These are phyloP conservation scores for Trissolcus brochymenae DNA, from an alignment of 2,888 invertebrate species.

Conservation along the genomic window DNA sequence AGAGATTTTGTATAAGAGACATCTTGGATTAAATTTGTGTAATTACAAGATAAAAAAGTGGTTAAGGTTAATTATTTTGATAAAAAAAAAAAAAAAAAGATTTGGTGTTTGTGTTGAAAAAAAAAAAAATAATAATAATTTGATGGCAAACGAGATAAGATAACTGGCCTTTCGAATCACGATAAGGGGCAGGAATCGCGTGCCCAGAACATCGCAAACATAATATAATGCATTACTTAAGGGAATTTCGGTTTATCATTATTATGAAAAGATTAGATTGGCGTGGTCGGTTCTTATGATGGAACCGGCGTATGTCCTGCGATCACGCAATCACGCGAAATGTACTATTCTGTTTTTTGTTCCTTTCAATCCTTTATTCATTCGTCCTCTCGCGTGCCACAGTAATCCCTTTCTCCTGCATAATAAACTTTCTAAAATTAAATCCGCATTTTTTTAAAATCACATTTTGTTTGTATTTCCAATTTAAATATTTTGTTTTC, in stretches of 20 bases:
- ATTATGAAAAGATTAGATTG: conserved; percentile 33
- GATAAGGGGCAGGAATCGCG: conserved; percentile 19
- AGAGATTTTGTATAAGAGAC: too few relatives aligned
- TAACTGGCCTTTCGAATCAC: conserved; percentile 8
- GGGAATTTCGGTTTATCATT: conserved; percentile 39
- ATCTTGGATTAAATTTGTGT: too few relatives aligned
- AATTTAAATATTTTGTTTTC: not conserved
- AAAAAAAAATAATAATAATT: not conserved
- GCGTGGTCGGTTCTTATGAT: conserved; percentile 24
- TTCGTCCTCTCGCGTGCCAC: too few relatives aligned
- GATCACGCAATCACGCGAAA: conserved; percentile 39
- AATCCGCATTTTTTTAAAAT: too few relatives aligned
- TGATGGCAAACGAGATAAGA: not conserved
- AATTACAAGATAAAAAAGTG: too few relatives aligned
- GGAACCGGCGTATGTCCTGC: conserved; percentile 28
- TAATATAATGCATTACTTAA: conserved; percentile 29
- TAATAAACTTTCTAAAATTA: too few relatives aligned
- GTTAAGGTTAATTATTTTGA: too few relatives aligned
- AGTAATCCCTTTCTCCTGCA: too few relatives aligned
- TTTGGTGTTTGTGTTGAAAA: not conserved
- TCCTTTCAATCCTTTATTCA: too few relatives aligned
- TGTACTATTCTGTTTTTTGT: not conserved
- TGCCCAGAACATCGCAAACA: conserved; percentile 8
- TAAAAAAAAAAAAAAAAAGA: too few relatives aligned
- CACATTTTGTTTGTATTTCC: conserved; percentile 3